Evolutionary conservation across 2,797 vertebrate genomes (phyloP).

Genomic region (Pangasius mekongensis): DNA sequence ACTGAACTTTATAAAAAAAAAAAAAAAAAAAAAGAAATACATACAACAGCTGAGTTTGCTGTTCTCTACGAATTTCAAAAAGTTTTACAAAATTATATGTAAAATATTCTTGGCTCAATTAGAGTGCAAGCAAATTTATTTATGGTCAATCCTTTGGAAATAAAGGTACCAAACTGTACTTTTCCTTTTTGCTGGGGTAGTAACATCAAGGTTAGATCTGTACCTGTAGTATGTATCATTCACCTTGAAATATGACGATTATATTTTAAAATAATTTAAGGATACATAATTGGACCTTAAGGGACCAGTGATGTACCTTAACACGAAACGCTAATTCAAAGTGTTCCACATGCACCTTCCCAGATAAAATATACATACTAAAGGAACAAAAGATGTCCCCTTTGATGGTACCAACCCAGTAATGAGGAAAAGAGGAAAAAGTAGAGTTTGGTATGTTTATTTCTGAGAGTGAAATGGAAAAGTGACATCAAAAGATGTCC

Average conservation of each 20-base stretch:
- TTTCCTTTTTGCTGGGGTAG: background rate
- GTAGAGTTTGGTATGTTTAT: background rate
- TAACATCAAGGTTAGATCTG: background rate
- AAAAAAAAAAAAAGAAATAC: no score
- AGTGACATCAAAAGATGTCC: slow-evolving; percentile 41
- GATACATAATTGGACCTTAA: background rate
- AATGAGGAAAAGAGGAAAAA: background rate
- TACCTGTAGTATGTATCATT: background rate
- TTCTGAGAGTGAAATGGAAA: background rate
- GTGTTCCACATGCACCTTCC: background rate
- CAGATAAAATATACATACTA: background rate
- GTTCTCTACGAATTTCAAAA: background rate
- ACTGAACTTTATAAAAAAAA: background rate
- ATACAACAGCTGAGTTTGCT: background rate
- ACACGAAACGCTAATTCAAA: background rate
- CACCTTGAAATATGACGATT: background rate
- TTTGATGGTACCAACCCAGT: background rate
- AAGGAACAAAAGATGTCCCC: background rate
- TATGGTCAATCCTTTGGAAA: background rate
- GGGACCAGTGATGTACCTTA: background rate
- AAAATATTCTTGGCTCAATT: background rate
- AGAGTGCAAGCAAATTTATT: background rate
- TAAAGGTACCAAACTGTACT: no score
- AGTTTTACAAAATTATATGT: background rate
- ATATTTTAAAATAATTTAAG: background rate